A percentile compares a stretch with the other conserved stretches of the same genome.
These are phyloP conservation scores for Dendrophyllia cribrosa DNA, from an alignment of 64 coral and sea anemone genomes.

Conservation along the genomic window DNA sequence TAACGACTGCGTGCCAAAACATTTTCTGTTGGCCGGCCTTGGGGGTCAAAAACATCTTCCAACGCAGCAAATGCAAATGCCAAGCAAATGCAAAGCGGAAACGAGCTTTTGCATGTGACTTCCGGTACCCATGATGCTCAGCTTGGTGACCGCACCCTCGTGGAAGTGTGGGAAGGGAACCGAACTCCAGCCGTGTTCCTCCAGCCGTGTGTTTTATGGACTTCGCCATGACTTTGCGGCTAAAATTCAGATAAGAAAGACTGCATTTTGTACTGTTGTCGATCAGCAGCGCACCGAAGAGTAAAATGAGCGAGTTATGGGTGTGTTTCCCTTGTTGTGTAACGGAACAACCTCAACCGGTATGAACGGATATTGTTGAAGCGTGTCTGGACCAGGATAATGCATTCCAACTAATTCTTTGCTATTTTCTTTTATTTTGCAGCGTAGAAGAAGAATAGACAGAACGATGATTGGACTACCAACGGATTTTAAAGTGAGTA, in stretches of 20 bases:
- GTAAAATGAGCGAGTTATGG: conserved; percentile 50
- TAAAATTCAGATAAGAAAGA: conserved; percentile 8
- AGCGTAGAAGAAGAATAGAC: conserved; percentile 26
- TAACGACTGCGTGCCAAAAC: too few species aligned
- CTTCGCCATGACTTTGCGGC: conserved; percentile 26
- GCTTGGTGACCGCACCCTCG: conserved; percentile 24
- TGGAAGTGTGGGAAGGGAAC: conserved; percentile 54
- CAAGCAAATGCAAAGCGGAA: neutral
- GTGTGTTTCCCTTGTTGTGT: conserved; percentile 47
- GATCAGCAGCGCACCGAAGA: neutral
- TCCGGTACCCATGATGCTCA: conserved; percentile 36
- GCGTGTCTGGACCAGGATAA: neutral
- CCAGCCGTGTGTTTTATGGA: neutral
- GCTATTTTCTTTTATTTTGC: neutral
- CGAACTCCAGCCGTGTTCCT: conserved; percentile 6
- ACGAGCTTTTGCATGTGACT: neutral
- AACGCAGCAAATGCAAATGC: too few species aligned
- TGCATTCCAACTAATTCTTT: neutral
- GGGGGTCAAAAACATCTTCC: too few species aligned
- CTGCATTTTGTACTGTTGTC: neutral
- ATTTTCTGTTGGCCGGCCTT: too few species aligned
- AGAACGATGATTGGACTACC: conserved; percentile 23
- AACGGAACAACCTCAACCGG: conserved; percentile 37
- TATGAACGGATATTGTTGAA: neutral
- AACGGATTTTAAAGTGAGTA: conserved; percentile 41